These are phyloP conservation scores for Turritopsis dohrnii DNA, from an alignment of 30 jellyfish, hydroid and myxozoan genomes.

Conservation along the genomic window DNA sequence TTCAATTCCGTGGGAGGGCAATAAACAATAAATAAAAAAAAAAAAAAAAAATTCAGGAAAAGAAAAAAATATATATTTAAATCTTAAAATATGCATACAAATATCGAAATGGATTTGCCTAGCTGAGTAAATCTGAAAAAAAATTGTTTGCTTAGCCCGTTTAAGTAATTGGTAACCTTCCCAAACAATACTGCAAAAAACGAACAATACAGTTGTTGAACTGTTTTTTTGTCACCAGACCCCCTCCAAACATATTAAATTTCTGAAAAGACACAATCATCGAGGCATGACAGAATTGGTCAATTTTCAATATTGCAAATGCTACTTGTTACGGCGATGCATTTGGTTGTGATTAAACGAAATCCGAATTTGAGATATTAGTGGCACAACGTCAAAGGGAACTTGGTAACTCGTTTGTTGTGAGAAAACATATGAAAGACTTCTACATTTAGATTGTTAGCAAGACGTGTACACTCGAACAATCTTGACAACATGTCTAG, in stretches of 20 bases:
- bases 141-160: neutral
- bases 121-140: slow-evolving; percentile 13
- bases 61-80: no score
- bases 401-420: neutral
- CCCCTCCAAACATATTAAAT: neutral
- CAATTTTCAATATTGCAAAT: neutral
- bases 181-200: neutral
- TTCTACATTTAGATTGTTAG: neutral
- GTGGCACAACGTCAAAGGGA: neutral
- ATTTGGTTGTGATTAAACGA: neutral
- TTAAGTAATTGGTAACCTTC: neutral
- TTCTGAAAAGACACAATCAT: neutral
- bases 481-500: neutral
- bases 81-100: neutral
- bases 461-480: neutral
- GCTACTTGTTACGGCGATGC: neutral
- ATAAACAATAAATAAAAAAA: neutral
- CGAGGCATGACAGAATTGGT: neutral
- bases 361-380: neutral
- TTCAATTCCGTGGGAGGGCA: neutral
- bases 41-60: neutral
- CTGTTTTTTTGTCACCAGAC: neutral
- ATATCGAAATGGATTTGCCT: slow-evolving; percentile 8
- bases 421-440: neutral
- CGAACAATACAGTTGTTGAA: neutral